Evolutionary conservation across 2,113 vertebrate species (phyloP), one percentile per base, ranked within the genome.

Genomic region (Puntigrus tetrazona): DNA sequence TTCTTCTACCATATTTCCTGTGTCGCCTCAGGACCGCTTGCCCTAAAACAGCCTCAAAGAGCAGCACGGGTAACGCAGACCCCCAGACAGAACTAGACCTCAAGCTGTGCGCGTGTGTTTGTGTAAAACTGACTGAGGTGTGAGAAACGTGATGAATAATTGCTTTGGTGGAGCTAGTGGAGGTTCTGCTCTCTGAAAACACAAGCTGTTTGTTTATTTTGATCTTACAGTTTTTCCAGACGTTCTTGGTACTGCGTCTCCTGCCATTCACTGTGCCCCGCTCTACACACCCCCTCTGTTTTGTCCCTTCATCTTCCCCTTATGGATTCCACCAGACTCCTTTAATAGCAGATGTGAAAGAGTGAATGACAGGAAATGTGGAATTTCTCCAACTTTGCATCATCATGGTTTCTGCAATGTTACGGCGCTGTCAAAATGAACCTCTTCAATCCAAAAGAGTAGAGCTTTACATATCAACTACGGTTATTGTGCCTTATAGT

Each of bases 141-240:
- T 29, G 52, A 52, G 67, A 25, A 47, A 57, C 22, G 27, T 80
- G 55, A 61, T 80, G 57, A 85, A 79, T 85, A 80, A 80, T 80
- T 85, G 77, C 41, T 61, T 16, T 36, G 25, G 34, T 81, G 25
- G 6, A 80, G 50, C 65, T 55, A 47, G 25, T 10, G 43, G 72
- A 75, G 43, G 72, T 47, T 47, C 69, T 72, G 38, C 38, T 43
- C 69, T 25, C 5, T 41, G 41, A 29, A 75, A 75, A 47, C 43
- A 75, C 72, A 45, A 75, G 72, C 43, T 75, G 72, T 20, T 55
- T 55, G 20, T 55, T 55, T 55, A 55, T 55, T 55, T 55, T 55
- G 52, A 55, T 55, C 20, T 55, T n/a, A 20, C 20, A 8, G 20
- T 55, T 55, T 55, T n/a, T n/a, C 20, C 52, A 55, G 7, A n/a